Evolutionary conservation across 2,888 invertebrate species (phyloP), one percentile per base, ranked within the genome.

Genomic region (Invenusta paracnida): DNA sequence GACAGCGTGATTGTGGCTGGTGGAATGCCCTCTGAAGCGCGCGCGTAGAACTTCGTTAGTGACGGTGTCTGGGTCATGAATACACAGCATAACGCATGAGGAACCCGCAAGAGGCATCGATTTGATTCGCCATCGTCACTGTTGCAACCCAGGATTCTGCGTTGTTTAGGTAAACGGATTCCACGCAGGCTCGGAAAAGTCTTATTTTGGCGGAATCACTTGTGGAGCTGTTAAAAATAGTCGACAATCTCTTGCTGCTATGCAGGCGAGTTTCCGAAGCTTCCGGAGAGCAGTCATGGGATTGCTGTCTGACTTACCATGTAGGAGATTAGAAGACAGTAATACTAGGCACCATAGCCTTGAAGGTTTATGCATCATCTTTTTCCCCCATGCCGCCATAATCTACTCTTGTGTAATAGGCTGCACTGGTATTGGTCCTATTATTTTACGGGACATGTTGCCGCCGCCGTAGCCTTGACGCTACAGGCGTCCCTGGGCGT

Each of bases 171-270:
- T 13, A 73, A 25, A 73, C 73, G 5, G 25, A 73, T 73, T 73
- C n/a, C 11, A 73, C 73, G 17, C 25, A 23, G 73, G 73, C 27
- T 73, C 25, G 73, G 25, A 73, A 73, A 73, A 73, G 5, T 73
- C n/a, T 73, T 73, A 73, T 73, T 73, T 73, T 73, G 73, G 27
- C 25, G 25, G n/a, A n/a, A n/a, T n/a, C n/a, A n/a, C 11, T 73
- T 23, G 73, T 23, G 2, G 25, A 73, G 73, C 73, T 73, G 73
- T 73, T 73, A 73, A 73, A 48, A 73, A 73, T 23, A 73, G 73
- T 73, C 2, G 73, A 73, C 11, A 73, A 25, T 73, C 73, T 73
- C 23, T 73, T 73, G 17, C 25, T 73, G 73, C 73, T 73, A 73
- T 73, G 5, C 73, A 13, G 73, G 11, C 73, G 5, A 73, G 11